These are phyloP conservation scores for Anomalospiza imberbis DNA, from an alignment of 2,797 vertebrate species.

Conservation along the genomic window DNA sequence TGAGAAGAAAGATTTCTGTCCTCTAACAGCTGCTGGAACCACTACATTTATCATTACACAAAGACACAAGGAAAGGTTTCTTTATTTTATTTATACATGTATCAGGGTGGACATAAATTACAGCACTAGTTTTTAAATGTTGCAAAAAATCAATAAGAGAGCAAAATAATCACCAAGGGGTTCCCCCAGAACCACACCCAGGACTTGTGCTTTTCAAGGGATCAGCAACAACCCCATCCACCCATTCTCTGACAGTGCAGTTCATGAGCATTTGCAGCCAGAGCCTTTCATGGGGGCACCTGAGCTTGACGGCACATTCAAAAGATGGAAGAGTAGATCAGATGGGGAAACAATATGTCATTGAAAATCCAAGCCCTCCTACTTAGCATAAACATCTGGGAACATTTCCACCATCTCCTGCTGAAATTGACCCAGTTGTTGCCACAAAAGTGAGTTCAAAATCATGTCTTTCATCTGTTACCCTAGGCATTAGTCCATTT, in stretches of 20 bases:
- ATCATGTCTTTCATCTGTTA: not conserved
- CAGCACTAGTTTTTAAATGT: not conserved
- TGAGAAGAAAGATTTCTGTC: not conserved
- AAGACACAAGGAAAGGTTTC: not conserved
- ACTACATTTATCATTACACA: not conserved
- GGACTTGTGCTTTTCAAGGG: not conserved
- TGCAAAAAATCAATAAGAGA: not conserved
- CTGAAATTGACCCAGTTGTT: not conserved
- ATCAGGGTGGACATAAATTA: not conserved
- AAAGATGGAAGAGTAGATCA: not conserved
- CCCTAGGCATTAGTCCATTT: not conserved
- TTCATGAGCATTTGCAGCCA: not conserved
- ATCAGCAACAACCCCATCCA: not conserved
- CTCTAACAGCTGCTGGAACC: not conserved
- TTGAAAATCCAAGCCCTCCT: not conserved
- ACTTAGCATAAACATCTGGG: not conserved
- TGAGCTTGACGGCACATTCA: not conserved
- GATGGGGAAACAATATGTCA: fast-evolving
- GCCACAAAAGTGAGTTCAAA: not conserved
- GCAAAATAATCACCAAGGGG: not conserved
- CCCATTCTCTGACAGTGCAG: not conserved
- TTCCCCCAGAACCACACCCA: not conserved
- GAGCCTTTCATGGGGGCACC: not conserved
- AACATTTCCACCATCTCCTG: not conserved
- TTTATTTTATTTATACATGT: not conserved